phyloP scores from a whole-genome alignment of 1,140 invertebrate species.

The Frieseomelitta varia region DNA sequence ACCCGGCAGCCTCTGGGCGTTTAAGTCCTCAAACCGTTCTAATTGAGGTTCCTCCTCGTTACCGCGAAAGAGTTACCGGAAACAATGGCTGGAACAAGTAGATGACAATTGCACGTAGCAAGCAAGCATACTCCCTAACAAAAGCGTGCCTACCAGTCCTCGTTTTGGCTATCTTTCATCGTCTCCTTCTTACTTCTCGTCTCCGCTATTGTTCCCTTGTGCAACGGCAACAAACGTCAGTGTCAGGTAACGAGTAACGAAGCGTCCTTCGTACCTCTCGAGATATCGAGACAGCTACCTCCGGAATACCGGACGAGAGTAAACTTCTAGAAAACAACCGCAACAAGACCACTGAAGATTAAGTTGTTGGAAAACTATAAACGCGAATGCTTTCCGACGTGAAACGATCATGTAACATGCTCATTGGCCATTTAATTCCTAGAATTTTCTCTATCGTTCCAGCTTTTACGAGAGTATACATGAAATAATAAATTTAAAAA shows the following conservation, averaged over 20 bases:
- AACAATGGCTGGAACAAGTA: conserved; percentile 78
- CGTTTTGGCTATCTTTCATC: conserved; percentile 44
- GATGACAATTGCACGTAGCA: conserved; percentile 75
- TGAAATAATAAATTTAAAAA: too few relatives aligned
- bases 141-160: conserved; percentile 66
- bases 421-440: neutral
- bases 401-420: neutral
- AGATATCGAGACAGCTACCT: conserved; percentile 48
- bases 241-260: conserved; percentile 68
- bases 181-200: conserved; percentile 37
- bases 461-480: too few relatives aligned
- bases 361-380: conserved; percentile 22
- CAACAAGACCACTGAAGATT: conserved; percentile 3
- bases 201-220: conserved; percentile 59
- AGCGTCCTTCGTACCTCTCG: conserved; percentile 56
- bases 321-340: neutral
- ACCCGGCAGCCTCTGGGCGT: conserved; percentile 78
- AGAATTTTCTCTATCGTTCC: neutral
- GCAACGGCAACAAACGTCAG: conserved; percentile 52
- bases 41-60: conserved; percentile 81
- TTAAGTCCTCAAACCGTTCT: conserved; percentile 80
- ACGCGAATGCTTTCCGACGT: neutral
- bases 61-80: conserved; percentile 78
- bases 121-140: conserved; percentile 72
- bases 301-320: neutral